A percentile compares a stretch with the other conserved stretches of the same genome.
Conservation (phyloP, 2,113 vertebrate species). For the Lophius piscatorius region DNA sequence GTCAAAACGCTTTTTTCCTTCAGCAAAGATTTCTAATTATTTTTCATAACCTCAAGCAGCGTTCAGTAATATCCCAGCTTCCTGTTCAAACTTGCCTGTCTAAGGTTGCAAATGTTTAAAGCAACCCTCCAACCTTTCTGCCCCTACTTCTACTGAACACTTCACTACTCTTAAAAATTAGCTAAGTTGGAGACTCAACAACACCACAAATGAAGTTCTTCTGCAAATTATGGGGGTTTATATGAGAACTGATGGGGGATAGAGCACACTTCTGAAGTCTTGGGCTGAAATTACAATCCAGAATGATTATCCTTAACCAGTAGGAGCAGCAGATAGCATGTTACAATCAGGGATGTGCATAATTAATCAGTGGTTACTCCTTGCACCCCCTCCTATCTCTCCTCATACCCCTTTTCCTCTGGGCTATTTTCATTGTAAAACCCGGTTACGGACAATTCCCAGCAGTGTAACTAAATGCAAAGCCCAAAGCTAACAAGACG, state of each 20-base stretch:
- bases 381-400: constrained; percentile 44
- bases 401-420: constrained; percentile 81
- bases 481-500: constrained; percentile 93
- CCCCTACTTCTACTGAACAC: constrained; percentile 49
- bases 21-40: constrained; percentile 81
- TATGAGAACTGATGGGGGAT: constrained; percentile 92
- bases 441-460: constrained; percentile 95
- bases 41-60: constrained; percentile 85
- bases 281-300: constrained; percentile 93
- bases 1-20: constrained; percentile 73
- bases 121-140: constrained; percentile 47
- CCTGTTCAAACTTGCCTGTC: constrained; percentile 77
- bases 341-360: constrained; percentile 90
- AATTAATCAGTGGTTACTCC: constrained; percentile 89
- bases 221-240: constrained; percentile 86
- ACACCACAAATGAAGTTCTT: constrained; percentile 88
- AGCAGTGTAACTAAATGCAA: constrained; percentile 89
- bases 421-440: constrained; percentile 94
- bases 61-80: constrained; percentile 78
- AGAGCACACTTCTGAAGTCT: constrained; percentile 85
- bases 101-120: constrained; percentile 69
- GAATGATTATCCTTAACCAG: constrained; percentile 95
- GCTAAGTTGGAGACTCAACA: constrained; percentile 67
- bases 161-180: constrained; percentile 57
- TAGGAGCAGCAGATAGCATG: constrained; percentile 95